These are phyloP conservation scores for Rhadinocentrus ornatus DNA, from an alignment of 2,797 vertebrate genomes.

Conservation along the genomic window DNA sequence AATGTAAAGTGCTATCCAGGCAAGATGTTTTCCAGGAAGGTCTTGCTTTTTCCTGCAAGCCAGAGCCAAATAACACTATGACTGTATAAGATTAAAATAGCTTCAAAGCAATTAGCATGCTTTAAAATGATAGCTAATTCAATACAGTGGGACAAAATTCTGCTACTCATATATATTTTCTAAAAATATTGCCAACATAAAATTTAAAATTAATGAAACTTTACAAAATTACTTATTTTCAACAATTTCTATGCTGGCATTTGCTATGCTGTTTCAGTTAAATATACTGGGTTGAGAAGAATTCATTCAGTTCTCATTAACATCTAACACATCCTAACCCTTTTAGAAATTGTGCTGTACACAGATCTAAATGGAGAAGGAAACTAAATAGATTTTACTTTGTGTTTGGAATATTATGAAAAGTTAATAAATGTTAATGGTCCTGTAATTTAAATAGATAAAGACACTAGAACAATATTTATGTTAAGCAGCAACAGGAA, in stretches of 20 bases:
- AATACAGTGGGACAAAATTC: neutral
- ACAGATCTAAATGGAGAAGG: neutral
- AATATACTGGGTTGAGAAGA: neutral
- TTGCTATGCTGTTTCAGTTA: neutral
- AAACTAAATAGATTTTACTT: neutral
- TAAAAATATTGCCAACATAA: neutral
- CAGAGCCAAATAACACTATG: neutral
- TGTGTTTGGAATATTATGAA: neutral
- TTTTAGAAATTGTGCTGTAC: neutral
- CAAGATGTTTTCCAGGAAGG: neutral
- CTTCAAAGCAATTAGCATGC: neutral
- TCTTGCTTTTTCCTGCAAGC: neutral
- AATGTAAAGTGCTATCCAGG: neutral
- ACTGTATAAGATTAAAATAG: neutral
- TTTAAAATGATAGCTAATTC: neutral
- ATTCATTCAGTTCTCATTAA: neutral
- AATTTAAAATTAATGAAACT: neutral
- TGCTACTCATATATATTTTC: neutral
- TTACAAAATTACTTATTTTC: too few species aligned
- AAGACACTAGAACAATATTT: conserved; percentile 40
- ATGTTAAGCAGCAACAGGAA: conserved; percentile 45
- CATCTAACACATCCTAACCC: neutral
- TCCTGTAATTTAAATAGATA: conserved; percentile 38
- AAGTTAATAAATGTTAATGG: conserved; percentile 41
- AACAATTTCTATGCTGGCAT: too few species aligned